phyloP scores from a whole-genome alignment of 2,888 invertebrate genomes.

The Rugalucina vietnamica region DNA sequence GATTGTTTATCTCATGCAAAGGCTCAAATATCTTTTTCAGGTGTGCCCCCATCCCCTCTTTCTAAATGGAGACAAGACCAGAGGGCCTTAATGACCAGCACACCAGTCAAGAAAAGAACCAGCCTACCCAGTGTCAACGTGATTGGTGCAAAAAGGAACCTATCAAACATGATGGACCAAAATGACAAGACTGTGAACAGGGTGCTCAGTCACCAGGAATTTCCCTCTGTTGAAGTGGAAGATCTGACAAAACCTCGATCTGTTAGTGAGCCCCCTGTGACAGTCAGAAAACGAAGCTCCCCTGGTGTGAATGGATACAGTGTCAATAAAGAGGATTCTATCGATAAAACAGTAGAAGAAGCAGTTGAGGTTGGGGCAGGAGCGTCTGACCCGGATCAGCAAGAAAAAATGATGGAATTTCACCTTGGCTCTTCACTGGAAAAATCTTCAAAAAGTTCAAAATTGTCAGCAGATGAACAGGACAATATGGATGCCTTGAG shows the following conservation, averaged over 20 bases:
- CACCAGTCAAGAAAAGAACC: constrained; percentile 38
- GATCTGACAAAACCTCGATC: not conserved
- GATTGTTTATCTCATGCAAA: too few relatives aligned
- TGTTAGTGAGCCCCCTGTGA: not conserved
- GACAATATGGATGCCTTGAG: not conserved
- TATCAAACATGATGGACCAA: not conserved
- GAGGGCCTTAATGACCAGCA: constrained; percentile 33
- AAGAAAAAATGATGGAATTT: not conserved
- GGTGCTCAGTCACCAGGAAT: not conserved
- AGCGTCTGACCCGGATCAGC: not conserved
- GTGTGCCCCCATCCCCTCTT: constrained; percentile 50
- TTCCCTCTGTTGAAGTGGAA: not conserved
- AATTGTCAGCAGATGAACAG: not conserved
- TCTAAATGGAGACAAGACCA: constrained; percentile 53
- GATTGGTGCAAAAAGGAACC: not conserved
- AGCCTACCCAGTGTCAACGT: not conserved
- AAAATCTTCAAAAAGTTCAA: not conserved
- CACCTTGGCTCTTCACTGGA: not conserved
- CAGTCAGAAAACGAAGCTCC: not conserved
- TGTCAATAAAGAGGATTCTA: not conserved
- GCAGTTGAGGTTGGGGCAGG: not conserved
- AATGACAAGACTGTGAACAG: not conserved
- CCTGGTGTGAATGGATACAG: not conserved
- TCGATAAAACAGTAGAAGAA: not conserved
- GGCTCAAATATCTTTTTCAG: not conserved